These are phyloP conservation scores for Microcebus jonahi DNA, from an alignment of 2,113 vertebrate species.

Conservation along the genomic window DNA sequence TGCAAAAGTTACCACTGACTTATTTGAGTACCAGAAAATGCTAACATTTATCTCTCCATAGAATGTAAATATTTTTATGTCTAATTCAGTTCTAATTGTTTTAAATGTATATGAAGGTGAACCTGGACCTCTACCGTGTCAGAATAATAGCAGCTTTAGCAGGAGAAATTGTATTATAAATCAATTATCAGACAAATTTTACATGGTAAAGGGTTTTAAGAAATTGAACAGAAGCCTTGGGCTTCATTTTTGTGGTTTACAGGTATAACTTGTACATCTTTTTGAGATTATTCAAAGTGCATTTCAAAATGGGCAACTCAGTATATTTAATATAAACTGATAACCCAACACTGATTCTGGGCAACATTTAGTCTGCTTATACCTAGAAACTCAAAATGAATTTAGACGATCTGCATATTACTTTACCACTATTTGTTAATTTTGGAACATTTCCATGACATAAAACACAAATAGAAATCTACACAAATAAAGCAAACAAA, in stretches of 20 bases:
- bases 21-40: conserved; percentile 81
- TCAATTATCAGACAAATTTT: conserved; percentile 82
- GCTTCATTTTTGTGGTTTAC: conserved; percentile 81
- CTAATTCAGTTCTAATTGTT: conserved; percentile 79
- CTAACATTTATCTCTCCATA: conserved; percentile 80
- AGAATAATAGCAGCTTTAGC: conserved; percentile 89
- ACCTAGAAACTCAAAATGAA: conserved; percentile 85
- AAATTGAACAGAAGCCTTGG: conserved; percentile 82
- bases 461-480: conserved; percentile 87
- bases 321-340: conserved; percentile 83
- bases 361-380: conserved; percentile 80
- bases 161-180: conserved; percentile 83
- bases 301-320: conserved; percentile 86
- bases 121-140: conserved; percentile 83
- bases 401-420: conserved; percentile 83
- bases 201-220: conserved; percentile 84
- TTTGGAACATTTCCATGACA: conserved; percentile 85
- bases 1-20: conserved; percentile 82
- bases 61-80: conserved; percentile 66
- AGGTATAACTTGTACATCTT: conserved; percentile 77
- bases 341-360: conserved; percentile 83
- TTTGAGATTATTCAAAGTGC: conserved; percentile 87
- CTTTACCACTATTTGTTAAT: conserved; percentile 84
- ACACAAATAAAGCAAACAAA: conserved; percentile 88
- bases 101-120: conserved; percentile 73